A percentile compares a stretch with the other conserved stretches of the same genome.
Conservation (phyloP, 2,113 vertebrate genomes). For the Lagopus muta region DNA sequence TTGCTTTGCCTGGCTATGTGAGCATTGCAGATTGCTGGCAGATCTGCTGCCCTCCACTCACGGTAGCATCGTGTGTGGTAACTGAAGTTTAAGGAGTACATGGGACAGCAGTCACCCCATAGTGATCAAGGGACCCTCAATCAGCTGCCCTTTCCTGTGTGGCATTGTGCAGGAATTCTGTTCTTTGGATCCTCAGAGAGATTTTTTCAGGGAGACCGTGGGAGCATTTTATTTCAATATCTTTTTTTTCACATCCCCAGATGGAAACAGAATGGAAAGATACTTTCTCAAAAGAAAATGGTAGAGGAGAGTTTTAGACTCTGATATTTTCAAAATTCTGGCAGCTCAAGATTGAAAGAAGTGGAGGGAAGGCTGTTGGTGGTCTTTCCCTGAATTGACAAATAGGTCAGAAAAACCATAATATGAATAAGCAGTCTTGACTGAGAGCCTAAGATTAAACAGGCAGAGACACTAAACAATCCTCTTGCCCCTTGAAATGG, state of each 20-base stretch:
- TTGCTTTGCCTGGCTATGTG: background rate
- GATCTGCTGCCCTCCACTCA: background rate
- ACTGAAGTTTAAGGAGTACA: background rate
- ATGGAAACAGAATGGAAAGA: background rate
- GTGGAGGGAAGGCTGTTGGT: slow-evolving; percentile 1
- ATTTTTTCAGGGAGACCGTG: background rate
- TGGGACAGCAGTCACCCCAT: background rate
- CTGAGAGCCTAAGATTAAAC: background rate
- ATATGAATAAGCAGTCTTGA: background rate
- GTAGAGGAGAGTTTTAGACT: background rate
- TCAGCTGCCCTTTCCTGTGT: background rate
- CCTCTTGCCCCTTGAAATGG: background rate
- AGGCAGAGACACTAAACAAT: background rate
- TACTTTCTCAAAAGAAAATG: background rate
- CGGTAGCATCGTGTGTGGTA: background rate
- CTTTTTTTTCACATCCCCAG: background rate
- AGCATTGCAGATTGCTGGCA: background rate
- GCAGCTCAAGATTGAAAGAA: background rate
- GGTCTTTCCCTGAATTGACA: slow-evolving; percentile 31
- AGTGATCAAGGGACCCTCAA: background rate
- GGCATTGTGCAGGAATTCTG: background rate
- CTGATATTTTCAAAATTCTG: background rate
- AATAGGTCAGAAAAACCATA: background rate
- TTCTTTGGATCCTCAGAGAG: background rate
- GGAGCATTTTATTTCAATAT: background rate